Evolutionary conservation across 2,113 vertebrate species (phyloP).

Genomic region (Arenaria interpres): DNA sequence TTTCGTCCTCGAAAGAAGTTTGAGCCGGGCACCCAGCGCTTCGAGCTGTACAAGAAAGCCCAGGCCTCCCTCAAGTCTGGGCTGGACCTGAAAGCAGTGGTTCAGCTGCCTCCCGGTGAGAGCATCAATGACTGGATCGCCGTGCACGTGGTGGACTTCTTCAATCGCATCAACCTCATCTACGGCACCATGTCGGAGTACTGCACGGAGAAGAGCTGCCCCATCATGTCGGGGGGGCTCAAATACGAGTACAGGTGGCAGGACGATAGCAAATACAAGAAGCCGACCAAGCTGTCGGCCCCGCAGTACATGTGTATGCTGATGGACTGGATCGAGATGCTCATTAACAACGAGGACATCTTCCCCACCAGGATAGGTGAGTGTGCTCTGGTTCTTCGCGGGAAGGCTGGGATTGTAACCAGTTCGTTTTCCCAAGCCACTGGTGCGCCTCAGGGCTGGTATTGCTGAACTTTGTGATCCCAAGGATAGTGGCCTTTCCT

Average conservation of each 20-base stretch:
- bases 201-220: constrained; percentile 90
- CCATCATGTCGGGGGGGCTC: constrained; percentile 93
- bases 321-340: constrained; percentile 97
- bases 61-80: constrained; percentile 96
- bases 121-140: constrained; percentile 95
- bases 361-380: constrained; percentile 96
- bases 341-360: constrained; percentile 94
- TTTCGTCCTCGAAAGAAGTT: constrained; percentile 94
- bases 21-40: constrained; percentile 93
- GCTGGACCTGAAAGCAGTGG: constrained; percentile 91
- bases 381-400: not conserved
- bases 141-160: constrained; percentile 96
- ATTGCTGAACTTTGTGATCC: not conserved
- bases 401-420: not conserved
- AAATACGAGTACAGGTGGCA: constrained; percentile 97
- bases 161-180: constrained; percentile 97
- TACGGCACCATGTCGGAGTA: constrained; percentile 96
- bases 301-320: constrained; percentile 93
- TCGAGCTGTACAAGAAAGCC: constrained; percentile 96
- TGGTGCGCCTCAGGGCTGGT: not conserved
- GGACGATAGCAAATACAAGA: constrained; percentile 90
- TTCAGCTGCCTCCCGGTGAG: constrained; percentile 90
- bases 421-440: not conserved
- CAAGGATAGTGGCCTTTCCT: not conserved
- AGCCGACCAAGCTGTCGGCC: constrained; percentile 91